Percentiles rank a stretch among this genome's conserved stretches.
Evolutionary conservation across 1,140 invertebrate species (phyloP).

Genomic region (Lasioglossum baleicum): DNA sequence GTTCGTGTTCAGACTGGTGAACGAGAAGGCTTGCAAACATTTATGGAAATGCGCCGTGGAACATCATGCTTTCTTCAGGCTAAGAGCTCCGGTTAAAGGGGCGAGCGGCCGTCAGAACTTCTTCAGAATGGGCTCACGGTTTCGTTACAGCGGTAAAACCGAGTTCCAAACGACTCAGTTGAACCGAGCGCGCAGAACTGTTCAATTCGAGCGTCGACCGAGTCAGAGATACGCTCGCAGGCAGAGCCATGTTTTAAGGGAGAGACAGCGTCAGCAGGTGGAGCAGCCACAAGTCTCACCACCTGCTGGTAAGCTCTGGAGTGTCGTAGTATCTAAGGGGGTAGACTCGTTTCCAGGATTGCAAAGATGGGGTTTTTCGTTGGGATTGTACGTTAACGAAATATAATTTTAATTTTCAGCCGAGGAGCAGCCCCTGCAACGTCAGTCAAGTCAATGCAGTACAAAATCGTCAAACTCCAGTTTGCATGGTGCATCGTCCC

Average conservation of each 20-base stretch:
- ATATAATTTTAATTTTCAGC: slow-evolving; percentile 33
- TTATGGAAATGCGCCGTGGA: slow-evolving; percentile 99
- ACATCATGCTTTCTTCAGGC: slow-evolving; percentile 98
- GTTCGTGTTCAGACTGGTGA: slow-evolving; percentile 89
- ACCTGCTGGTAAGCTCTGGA: slow-evolving; percentile 56
- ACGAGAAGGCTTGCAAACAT: slow-evolving; percentile 99
- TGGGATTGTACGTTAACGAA: too few species aligned
- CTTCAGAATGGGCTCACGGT: slow-evolving; percentile 97
- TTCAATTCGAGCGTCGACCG: slow-evolving; percentile 96
- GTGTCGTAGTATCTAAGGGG: background rate
- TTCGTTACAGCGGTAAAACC: slow-evolving; percentile 96
- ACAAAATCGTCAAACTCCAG: slow-evolving; percentile 74
- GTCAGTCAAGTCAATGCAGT: slow-evolving; percentile 80
- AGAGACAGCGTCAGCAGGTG: slow-evolving; percentile 84
- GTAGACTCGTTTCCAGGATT: too few species aligned
- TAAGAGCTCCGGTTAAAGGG: slow-evolving; percentile 94
- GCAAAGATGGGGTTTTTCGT: too few species aligned
- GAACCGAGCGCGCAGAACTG: slow-evolving; percentile 92
- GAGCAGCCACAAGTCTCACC: slow-evolving; percentile 68
- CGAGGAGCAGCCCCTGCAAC: slow-evolving; percentile 77
- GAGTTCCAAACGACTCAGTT: slow-evolving; percentile 97
- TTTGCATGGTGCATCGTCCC: slow-evolving; percentile 70
- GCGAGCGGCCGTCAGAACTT: slow-evolving; percentile 95
- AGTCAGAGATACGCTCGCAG: slow-evolving; percentile 96
- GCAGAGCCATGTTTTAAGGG: slow-evolving; percentile 90